phyloP scores from a whole-genome alignment of 92 coral and sea anemone genomes.

The Palythoa caribaeorum region DNA sequence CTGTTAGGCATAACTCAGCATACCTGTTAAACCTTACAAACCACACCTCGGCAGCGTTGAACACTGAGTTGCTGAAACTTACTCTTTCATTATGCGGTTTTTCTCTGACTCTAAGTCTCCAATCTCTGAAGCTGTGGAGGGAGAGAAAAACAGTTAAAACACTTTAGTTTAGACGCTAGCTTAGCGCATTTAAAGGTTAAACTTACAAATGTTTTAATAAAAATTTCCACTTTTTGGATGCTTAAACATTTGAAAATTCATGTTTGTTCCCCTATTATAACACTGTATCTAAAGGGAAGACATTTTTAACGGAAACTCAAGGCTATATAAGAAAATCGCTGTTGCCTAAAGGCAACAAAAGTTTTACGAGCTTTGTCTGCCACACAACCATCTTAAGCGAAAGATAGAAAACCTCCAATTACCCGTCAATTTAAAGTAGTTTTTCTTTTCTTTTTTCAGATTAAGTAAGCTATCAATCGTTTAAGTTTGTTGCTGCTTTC shows the following conservation, averaged over 20 bases:
- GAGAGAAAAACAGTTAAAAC: not conserved
- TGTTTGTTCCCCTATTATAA: not conserved
- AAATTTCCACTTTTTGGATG: not conserved
- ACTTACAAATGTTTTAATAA: not conserved
- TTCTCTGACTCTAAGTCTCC: not conserved
- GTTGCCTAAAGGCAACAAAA: too few species aligned
- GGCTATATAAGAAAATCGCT: too few species aligned
- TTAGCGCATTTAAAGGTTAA: too few species aligned
- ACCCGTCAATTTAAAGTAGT: not conserved
- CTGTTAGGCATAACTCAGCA: conserved; percentile 60
- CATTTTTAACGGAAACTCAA: too few species aligned
- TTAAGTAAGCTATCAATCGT: not conserved
- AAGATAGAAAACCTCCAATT: not conserved
- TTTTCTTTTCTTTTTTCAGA: not conserved
- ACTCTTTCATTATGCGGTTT: not conserved
- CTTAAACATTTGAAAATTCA: not conserved
- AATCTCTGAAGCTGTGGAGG: not conserved
- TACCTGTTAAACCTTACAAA: conserved; percentile 5
- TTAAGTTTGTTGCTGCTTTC: not conserved
- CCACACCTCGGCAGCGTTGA: conserved; percentile 25
- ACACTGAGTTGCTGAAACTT: not conserved
- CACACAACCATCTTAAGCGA: not conserved
- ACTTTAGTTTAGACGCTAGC: not conserved
- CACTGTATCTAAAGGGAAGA: not conserved
- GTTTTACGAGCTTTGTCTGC: not conserved